Percentiles rank a stretch among this genome's conserved stretches.
These are phyloP conservation scores for Bombus picipes DNA, from an alignment of 1,140 invertebrate species.

Conservation along the genomic window DNA sequence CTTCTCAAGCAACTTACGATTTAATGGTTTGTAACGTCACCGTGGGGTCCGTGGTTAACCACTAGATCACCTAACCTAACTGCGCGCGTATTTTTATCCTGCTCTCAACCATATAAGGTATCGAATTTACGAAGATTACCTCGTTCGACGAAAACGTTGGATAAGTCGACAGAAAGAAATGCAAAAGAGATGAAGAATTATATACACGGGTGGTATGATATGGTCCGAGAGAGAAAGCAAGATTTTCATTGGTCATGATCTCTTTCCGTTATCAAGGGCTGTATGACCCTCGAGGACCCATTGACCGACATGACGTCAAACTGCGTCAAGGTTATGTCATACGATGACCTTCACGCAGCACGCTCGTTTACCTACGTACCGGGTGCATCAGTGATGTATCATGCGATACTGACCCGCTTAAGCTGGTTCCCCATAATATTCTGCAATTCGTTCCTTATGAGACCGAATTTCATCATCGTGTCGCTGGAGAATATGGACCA, in stretches of 20 bases:
- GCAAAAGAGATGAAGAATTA: neutral
- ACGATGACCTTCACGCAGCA: constrained; percentile 49
- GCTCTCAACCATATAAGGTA: constrained; percentile 33
- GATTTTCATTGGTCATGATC: neutral
- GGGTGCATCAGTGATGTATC: constrained; percentile 1
- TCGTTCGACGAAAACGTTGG: neutral
- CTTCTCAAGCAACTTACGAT: neutral
- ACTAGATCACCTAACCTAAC: constrained; percentile 39
- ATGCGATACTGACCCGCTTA: constrained; percentile 92
- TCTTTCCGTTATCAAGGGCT: constrained; percentile 17
- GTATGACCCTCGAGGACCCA: constrained; percentile 39
- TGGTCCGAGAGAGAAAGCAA: constrained; percentile 18
- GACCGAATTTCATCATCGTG: constrained; percentile 98
- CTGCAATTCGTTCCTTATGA: constrained; percentile 98
- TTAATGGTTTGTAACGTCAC: constrained; percentile 30
- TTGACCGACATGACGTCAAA: constrained; percentile 44
- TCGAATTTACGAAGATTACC: constrained; percentile 30
- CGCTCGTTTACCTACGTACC: constrained; percentile 15
- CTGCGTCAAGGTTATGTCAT: constrained; percentile 47
- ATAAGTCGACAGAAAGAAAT: neutral
- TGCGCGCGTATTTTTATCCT: constrained; percentile 23
- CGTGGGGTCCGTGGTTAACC: constrained; percentile 27
- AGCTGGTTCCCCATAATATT: constrained; percentile 98
- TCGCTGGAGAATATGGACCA: constrained; percentile 97
- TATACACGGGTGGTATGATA: neutral